These are phyloP conservation scores for Gallirallus australis DNA, from an alignment of 2,797 vertebrate species.

Conservation along the genomic window DNA sequence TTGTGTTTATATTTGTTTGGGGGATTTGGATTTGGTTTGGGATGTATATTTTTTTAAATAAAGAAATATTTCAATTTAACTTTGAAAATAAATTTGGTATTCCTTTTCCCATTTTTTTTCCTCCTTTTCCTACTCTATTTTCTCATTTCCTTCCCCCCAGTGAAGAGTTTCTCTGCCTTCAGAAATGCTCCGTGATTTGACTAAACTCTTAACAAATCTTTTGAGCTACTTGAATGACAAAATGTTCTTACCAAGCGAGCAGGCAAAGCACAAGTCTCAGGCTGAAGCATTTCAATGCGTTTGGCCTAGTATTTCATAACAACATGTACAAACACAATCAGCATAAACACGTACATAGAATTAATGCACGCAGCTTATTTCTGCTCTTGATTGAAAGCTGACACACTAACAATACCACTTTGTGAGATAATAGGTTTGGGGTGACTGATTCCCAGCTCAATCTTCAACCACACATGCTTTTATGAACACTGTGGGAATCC, in stretches of 20 bases:
- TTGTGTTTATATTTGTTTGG: too few species aligned
- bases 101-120: not conserved
- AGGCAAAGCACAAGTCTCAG: not conserved
- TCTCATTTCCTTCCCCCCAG: not conserved
- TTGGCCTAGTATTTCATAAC: not conserved
- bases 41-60: too few species aligned
- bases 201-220: not conserved
- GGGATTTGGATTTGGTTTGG: too few species aligned
- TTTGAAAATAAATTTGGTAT: not conserved
- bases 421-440: not conserved
- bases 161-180: not conserved
- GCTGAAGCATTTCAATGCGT: not conserved
- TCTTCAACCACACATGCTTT: rapidly evolving
- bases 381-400: not conserved
- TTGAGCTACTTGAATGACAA: not conserved
- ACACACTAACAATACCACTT: not conserved
- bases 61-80: not conserved
- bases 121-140: not conserved
- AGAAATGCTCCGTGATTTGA: not conserved
- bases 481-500: not conserved
- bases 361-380: not conserved
- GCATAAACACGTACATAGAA: not conserved
- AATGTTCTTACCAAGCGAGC: not conserved
- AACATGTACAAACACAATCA: not conserved
- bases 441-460: not conserved